Evolutionary conservation across 2,113 vertebrate species (phyloP).

Genomic region (Callorhinus ursinus): DNA sequence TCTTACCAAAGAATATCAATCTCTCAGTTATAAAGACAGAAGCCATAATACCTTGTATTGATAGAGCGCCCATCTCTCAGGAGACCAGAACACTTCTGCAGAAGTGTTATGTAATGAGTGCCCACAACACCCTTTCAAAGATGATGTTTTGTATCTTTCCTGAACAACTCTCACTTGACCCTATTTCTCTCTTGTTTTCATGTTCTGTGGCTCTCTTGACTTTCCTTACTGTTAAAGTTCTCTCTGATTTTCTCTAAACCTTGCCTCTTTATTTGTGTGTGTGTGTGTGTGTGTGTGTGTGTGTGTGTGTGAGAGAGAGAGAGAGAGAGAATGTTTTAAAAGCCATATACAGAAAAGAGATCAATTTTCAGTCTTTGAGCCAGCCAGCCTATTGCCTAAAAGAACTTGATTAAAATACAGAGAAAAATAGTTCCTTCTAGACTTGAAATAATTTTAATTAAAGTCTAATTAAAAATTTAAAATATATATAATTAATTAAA

Average conservation of each 20-base stretch:
- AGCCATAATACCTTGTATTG: slow-evolving; percentile 61
- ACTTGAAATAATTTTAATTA: slow-evolving; percentile 52
- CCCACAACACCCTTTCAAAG: slow-evolving; percentile 45
- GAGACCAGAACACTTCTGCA: slow-evolving; percentile 61
- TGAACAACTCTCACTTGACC: neutral
- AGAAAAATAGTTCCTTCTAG: neutral
- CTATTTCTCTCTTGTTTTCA: slow-evolving; percentile 18
- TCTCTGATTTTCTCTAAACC: slow-evolving; percentile 20
- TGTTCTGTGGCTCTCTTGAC: neutral
- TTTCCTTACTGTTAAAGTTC: neutral
- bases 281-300: neutral
- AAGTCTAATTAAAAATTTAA: neutral
- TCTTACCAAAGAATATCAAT: slow-evolving; percentile 70
- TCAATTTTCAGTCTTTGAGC: slow-evolving; percentile 10
- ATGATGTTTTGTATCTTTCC: slow-evolving; percentile 33
- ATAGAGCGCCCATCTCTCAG: slow-evolving; percentile 75
- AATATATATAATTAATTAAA: neutral
- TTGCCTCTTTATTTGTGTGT: neutral
- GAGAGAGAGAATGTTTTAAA: neutral
- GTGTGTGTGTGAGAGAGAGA: neutral
- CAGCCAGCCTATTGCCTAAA: neutral
- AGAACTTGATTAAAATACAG: slow-evolving; percentile 1
- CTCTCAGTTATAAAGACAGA: slow-evolving; percentile 61
- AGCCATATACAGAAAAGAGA: neutral
- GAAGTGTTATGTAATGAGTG: slow-evolving; percentile 32